Percentiles rank a stretch among this genome's conserved stretches.
These are phyloP conservation scores for Cepaea hortensis DNA, from an alignment of 2,888 invertebrate species.

Conservation along the genomic window DNA sequence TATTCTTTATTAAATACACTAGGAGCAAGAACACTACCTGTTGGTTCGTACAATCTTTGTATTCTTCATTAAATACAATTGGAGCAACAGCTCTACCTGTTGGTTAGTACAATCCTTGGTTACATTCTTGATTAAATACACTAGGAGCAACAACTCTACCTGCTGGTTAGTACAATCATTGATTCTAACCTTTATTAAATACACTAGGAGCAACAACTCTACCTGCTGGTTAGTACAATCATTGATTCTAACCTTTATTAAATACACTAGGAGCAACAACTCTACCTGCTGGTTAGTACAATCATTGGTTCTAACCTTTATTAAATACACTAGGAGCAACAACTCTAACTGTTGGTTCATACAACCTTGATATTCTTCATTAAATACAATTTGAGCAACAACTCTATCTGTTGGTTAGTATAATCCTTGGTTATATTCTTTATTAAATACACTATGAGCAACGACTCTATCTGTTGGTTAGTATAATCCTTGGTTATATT, in stretches of 20 bases:
- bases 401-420: constrained; percentile 62
- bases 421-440: not conserved
- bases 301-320: not conserved
- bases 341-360: constrained; percentile 55
- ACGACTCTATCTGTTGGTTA: not conserved
- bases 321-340: constrained; percentile 49
- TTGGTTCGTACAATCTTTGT: too few species aligned
- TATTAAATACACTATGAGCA: not conserved
- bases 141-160: too few species aligned
- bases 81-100: too few species aligned
- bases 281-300: constrained; percentile 49
- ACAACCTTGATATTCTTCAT: too few species aligned
- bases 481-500: too few species aligned
- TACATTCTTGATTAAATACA: too few species aligned
- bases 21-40: too few species aligned
- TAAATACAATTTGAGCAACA: constrained; percentile 33
- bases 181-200: too few species aligned
- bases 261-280: constrained; percentile 55
- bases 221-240: constrained; percentile 45
- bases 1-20: too few species aligned
- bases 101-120: too few species aligned
- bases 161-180: too few species aligned
- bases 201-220: constrained; percentile 58
- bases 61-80: constrained; percentile 45
- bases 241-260: constrained; percentile 10